These are phyloP conservation scores for Whitmania pigra DNA, from an alignment of 1,140 invertebrate species.

Conservation along the genomic window DNA sequence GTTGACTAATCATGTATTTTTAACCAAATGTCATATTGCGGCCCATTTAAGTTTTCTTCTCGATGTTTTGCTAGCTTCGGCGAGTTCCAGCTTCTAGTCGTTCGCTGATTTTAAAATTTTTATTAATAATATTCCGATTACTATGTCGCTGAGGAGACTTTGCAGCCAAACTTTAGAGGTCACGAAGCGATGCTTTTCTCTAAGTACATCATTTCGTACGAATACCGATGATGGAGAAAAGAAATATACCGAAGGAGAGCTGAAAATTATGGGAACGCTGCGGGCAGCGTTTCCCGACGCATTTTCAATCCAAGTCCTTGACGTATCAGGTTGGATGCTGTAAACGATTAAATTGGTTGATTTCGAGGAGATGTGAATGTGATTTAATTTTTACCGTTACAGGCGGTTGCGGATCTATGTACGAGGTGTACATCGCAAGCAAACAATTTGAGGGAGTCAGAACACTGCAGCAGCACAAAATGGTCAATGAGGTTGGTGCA, in stretches of 20 bases:
- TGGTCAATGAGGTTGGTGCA: neutral
- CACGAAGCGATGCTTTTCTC: no score
- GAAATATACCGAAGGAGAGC: neutral
- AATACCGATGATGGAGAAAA: neutral
- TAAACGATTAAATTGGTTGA: neutral
- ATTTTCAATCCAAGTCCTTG: neutral
- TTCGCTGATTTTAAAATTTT: no score
- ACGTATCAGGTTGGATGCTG: neutral
- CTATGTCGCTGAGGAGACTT: no score
- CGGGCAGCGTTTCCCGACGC: neutral
- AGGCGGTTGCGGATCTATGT: slow-evolving; percentile 6
- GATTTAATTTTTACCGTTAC: neutral
- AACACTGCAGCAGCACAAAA: slow-evolving; percentile 3
- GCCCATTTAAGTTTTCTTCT: no score
- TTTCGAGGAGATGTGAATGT: neutral
- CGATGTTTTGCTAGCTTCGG: no score
- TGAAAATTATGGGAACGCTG: neutral
- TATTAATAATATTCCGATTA: no score
- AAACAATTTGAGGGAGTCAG: slow-evolving; percentile 1
- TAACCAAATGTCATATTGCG: no score
- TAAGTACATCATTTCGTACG: no score
- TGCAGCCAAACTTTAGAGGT: no score
- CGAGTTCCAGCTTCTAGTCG: no score
- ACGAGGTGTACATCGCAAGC: neutral
- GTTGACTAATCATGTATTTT: no score